Evolutionary conservation across 1,140 invertebrate genomes (phyloP).

Genomic region (Cotesia chilonis): DNA sequence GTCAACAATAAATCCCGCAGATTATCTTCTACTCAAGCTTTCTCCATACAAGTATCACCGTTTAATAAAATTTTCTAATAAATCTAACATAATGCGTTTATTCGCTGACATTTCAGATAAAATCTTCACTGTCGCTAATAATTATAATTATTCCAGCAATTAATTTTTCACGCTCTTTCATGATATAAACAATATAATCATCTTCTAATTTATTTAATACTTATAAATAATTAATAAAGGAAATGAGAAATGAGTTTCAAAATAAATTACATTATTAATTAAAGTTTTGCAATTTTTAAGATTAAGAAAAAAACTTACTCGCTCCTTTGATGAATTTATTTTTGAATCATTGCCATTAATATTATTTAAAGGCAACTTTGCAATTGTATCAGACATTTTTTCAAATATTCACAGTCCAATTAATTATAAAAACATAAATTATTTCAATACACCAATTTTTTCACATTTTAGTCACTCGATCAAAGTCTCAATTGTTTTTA

Average conservation of each 20-base stretch:
- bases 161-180: too few species aligned
- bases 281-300: not conserved
- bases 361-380: constrained; percentile 43
- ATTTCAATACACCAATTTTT: not conserved
- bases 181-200: too few species aligned
- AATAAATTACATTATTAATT: not conserved
- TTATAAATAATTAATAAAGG: not conserved
- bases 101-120: too few species aligned
- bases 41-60: constrained; percentile 10
- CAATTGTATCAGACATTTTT: constrained; percentile 48
- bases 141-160: too few species aligned
- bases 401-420: too few species aligned
- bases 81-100: too few species aligned
- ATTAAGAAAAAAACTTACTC: not conserved
- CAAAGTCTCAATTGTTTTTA: too few species aligned
- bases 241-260: not conserved
- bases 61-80: not conserved
- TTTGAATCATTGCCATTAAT: constrained; percentile 43
- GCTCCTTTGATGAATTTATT: constrained; percentile 33
- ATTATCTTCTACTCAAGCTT: constrained; percentile 5
- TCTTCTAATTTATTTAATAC: too few species aligned
- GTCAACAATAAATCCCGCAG: not conserved
- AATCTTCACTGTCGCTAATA: too few species aligned
- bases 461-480: too few species aligned
- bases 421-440: not conserved